Evolutionary conservation across 1,140 invertebrate genomes (phyloP), one percentile per base, ranked within the genome.

Genomic region (Drosophila subpulchrella): DNA sequence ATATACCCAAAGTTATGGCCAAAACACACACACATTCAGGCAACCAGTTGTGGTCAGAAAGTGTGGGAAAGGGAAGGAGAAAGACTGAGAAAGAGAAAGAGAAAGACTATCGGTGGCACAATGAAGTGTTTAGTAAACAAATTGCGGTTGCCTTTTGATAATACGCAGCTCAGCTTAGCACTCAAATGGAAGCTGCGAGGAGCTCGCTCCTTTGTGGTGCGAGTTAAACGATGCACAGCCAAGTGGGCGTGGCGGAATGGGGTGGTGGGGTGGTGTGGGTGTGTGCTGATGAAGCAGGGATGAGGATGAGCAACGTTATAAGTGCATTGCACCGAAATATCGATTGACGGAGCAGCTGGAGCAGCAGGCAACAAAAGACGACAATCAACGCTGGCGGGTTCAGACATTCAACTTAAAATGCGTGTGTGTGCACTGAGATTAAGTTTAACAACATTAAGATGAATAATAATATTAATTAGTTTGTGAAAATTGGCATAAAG

Each of bases 61-160:
- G 39, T 53, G 44, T 55, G 61, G 32, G 7, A 2, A 34, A 34
- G 32, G 61, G 38, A 65, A 65, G 51, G 61, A 32, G 34, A 27
- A 34, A 8, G 32, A 4, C 24, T 4, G n/a, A 20, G 20, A 20
- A 27, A 44, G 30, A 44, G 24, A 68, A 38, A 48, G 20, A 38
- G 41, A 20, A 24, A 47, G 59, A 53, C 72, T 89, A 76, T 80
- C 84, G 76, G 84, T 89, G 83, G 84, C 85, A 89, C 85, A 84
- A 88, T 84, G 81, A 88, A 88, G 85, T 88, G 84, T 88, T 88
- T 88, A 81, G 84, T 88, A 88, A 88, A 88, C 84, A 88, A 88
- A 88, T 88, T 88, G 84, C 74, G 84, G 84, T 67, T 88, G 80
- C 65, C 84, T 88, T 81, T 90, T 74, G 70, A 85, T 83, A 89